Evolutionary conservation across 1,140 invertebrate species (phyloP), one percentile per base, ranked within the genome.

Genomic region (Scaptomyza montana): DNA sequence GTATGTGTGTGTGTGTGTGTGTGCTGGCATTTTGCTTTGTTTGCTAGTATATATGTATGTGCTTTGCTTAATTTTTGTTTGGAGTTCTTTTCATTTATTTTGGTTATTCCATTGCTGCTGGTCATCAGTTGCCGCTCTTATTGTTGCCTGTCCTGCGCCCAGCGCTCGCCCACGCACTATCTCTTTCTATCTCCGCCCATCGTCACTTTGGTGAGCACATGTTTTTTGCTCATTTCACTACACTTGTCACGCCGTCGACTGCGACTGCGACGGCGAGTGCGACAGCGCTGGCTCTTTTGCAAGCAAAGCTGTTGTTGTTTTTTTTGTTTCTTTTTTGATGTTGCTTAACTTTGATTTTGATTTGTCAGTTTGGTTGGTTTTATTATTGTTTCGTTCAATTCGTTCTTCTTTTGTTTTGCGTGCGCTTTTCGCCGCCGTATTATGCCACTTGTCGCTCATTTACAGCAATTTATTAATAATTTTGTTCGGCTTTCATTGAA

Each of bases 391-490:
- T 25, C 30, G 36, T 47, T 19, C n/a, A 46, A 45, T 43, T 19
- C 21, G 41, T 43, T 54, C 13, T 50, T 45, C 51, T 46, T 63
- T 74, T 64, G 50, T 50, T 73, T 68, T 60, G 67, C 67, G 50
- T 39, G 50, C 59, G 57, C 53, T 54, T 55, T 36, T 62, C 55
- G 66, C 36, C 56, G 73, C 56, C 56, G 21, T 73, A 69, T 75
- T 65, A 75, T 71, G 62, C 49, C 68, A 67, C 60, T 70, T 74
- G 51, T 74, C 57, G 64, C 74, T 57, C 60, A 86, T 86, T 86
- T 78, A 54, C 78, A 81, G 69, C 77, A 86, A 87, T 87, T 82
- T 86, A 87, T 86, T 87, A 87, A 86, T 78, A 76, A 76, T 78
- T 76, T 78, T 71, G 43, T 45, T 43, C 54, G 8, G 8, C 19